Evolutionary conservation across 2,888 invertebrate species (phyloP).

Genomic region (Pyrochroa serraticornis): DNA sequence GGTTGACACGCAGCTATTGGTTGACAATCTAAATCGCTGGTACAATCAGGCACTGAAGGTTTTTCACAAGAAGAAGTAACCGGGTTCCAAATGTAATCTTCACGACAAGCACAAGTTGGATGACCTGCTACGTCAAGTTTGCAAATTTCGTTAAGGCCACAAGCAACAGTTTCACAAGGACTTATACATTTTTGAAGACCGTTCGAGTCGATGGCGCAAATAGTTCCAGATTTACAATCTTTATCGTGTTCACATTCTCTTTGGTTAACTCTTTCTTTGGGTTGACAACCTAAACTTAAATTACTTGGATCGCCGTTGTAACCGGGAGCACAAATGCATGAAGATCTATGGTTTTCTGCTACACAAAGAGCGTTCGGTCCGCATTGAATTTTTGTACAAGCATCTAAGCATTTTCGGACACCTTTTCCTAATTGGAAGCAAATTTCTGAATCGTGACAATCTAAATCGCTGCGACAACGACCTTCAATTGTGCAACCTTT

Average conservation of each 20-base stretch:
- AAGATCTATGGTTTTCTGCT: conserved; percentile 81
- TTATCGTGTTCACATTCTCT: conserved; percentile 70
- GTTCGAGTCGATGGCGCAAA: conserved; percentile 70
- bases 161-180: conserved; percentile 80
- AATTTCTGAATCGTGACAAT: conserved; percentile 83
- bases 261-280: conserved; percentile 65
- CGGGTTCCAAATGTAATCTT: conserved; percentile 83
- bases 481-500: conserved; percentile 76
- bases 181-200: conserved; percentile 75
- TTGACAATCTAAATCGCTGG: conserved; percentile 72
- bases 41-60: conserved; percentile 85
- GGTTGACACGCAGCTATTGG: conserved; percentile 74
- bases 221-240: conserved; percentile 74
- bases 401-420: conserved; percentile 82
- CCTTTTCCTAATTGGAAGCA: conserved; percentile 85
- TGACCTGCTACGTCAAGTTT: conserved; percentile 68
- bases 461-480: conserved; percentile 80
- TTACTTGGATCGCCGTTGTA: conserved; percentile 84
- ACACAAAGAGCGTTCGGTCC: conserved; percentile 90
- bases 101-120: conserved; percentile 80
- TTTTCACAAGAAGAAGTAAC: conserved; percentile 82
- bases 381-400: conserved; percentile 85
- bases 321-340: conserved; percentile 85
- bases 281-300: conserved; percentile 78
- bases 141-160: conserved; percentile 83